These are phyloP conservation scores for Podiceps cristatus DNA, from an alignment of 2,113 vertebrate species.

Conservation along the genomic window DNA sequence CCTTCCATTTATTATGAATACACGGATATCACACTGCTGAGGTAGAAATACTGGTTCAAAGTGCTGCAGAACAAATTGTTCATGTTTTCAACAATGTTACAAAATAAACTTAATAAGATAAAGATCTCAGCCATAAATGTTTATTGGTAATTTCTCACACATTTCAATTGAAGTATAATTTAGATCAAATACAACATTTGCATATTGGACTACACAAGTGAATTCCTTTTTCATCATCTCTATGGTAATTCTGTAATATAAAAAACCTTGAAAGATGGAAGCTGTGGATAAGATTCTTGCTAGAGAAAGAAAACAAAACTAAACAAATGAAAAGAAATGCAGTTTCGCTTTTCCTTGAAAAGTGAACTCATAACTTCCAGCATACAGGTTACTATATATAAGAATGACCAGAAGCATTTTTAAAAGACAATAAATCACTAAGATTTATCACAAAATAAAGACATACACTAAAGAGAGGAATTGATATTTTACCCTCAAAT, in stretches of 20 bases:
- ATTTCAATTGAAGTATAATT: not conserved
- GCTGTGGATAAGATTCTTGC: not conserved
- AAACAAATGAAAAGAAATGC: not conserved
- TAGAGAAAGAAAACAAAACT: not conserved
- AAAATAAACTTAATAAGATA: not conserved
- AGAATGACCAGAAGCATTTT: not conserved
- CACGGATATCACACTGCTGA: not conserved
- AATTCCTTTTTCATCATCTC: not conserved
- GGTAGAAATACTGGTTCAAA: not conserved
- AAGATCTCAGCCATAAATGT: not conserved
- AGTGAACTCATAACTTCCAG: not conserved
- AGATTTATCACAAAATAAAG: not conserved
- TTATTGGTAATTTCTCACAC: not conserved
- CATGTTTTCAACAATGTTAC: not conserved
- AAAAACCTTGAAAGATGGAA: not conserved
- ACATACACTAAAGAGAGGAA: not conserved
- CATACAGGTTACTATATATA: not conserved
- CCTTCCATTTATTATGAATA: not conserved
- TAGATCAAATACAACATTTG: not conserved
- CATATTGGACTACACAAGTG: not conserved
- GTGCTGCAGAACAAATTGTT: not conserved
- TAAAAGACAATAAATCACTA: not conserved
- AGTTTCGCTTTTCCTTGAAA: not conserved
- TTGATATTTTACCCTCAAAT: not conserved
- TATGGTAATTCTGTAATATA: not conserved